Percentiles rank a stretch among this genome's conserved stretches.
Evolutionary conservation across 92 coral and sea anemone genomes (phyloP).

Genomic region (Scolanthus callimorphus): DNA sequence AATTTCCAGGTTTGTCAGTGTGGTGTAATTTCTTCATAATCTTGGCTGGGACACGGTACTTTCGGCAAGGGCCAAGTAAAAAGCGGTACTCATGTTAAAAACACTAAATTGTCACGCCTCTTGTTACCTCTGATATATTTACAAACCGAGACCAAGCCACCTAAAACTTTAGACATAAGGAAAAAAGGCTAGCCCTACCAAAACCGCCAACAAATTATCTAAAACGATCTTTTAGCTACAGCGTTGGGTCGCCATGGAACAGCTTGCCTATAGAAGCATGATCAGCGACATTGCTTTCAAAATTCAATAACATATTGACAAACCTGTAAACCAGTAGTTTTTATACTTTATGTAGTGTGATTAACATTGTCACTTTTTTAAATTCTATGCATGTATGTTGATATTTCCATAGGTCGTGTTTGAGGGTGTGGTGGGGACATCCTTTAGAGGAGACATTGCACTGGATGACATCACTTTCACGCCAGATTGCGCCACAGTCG

Average conservation of each 20-base stretch:
- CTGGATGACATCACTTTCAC: slow-evolving; percentile 87
- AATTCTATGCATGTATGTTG: neutral
- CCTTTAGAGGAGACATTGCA: slow-evolving; percentile 85
- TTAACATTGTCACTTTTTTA: no score
- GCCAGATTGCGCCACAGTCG: slow-evolving; percentile 50
- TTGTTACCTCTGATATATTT: neutral
- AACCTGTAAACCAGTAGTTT: no score
- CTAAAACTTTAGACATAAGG: neutral
- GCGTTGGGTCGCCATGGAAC: no score
- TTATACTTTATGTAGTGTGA: no score
- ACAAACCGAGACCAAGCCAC: neutral
- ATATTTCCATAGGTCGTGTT: slow-evolving; percentile 49
- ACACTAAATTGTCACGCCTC: neutral
- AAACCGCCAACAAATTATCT: no score
- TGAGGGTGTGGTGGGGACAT: slow-evolving; percentile 87
- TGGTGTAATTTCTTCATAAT: slow-evolving; percentile 40
- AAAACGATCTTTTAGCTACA: no score
- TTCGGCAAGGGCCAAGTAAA: neutral
- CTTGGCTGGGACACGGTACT: neutral
- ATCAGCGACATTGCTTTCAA: no score
- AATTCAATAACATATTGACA: no score
- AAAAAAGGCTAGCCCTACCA: no score
- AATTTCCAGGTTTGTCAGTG: slow-evolving; percentile 89
- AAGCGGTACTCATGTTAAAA: neutral
- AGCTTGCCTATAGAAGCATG: no score